Evolutionary conservation across 2,113 vertebrate genomes (phyloP), one percentile per base, ranked within the genome.

Genomic region (Recurvirostra avosetta): DNA sequence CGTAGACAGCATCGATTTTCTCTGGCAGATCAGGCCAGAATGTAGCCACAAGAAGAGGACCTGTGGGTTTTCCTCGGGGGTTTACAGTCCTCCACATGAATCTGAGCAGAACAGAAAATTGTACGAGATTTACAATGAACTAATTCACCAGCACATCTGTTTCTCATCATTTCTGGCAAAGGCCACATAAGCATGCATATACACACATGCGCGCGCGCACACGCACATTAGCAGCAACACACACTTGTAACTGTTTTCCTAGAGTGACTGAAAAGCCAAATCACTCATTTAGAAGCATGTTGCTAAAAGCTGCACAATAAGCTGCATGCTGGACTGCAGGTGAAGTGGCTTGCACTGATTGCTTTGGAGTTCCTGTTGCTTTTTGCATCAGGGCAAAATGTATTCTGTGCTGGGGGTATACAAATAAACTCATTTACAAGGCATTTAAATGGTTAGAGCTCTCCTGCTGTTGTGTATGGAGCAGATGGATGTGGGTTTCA

Each of bases 1-100:
- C 99, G 3, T 99, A 99, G 65, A 98, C 99, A 25, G 99, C 99
- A 36, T 99, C 99, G 3, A 99, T 98, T 97, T 99, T 99, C 79
- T 98, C 96, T 4, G 99, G 99, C 56, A 99, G 97, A 56, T 99
- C 99, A n/a, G 99, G 97, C 99, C 99, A 99, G 98, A 99, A 99
- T 11, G 99, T 99, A 96, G 99, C 99, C 80, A 99, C 98, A 18
- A 99, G 98, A 97, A 99, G 98, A 12, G 99, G 99, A 47, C 99
- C 99, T 7, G 53, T 99, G 76, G 99, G 99, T 96, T 99, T 99
- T 91, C 88, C 98, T 81, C 98, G 97, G 93, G 98, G 98, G 88
- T 98, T 99, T 92, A 98, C 98, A 30, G 99, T 98, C 96, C 99
- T 98, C 98, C 99, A 99, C 90, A 99, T 98, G 98, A 99, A 99